Percentiles rank a stretch among this genome's conserved stretches.
phyloP scores from a whole-genome alignment of 2,888 invertebrate species.

The Autographa gamma region DNA sequence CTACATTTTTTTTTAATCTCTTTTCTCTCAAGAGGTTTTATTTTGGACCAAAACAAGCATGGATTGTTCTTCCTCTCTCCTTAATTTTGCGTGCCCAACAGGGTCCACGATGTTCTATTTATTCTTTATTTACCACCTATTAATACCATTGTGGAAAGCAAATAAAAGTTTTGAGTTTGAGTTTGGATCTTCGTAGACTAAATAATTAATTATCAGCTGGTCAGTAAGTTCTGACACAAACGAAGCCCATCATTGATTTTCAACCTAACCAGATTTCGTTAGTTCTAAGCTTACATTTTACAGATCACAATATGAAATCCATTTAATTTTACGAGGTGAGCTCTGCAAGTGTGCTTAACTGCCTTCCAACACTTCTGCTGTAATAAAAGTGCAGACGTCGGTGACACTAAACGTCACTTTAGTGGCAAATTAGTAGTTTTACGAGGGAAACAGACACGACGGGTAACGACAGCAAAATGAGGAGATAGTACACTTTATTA shows the following conservation, averaged over 20 bases:
- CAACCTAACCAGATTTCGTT: neutral
- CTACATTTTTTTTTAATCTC: too few relatives aligned
- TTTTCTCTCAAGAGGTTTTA: too few relatives aligned
- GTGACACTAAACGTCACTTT: conserved; percentile 30
- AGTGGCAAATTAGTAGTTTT: conserved; percentile 33
- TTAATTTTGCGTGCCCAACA: too few relatives aligned
- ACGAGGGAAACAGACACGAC: conserved; percentile 38
- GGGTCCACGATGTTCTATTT: too few relatives aligned
- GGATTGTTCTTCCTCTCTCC: too few relatives aligned
- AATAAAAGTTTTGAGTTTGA: too few relatives aligned
- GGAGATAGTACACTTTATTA: neutral
- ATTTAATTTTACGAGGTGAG: conserved; percentile 18
- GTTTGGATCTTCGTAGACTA: too few relatives aligned
- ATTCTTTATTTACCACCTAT: too few relatives aligned
- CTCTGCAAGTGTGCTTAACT: conserved; percentile 14
- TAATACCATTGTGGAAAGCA: too few relatives aligned
- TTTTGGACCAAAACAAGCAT: too few relatives aligned
- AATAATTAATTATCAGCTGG: too few relatives aligned
- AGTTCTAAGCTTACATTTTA: neutral
- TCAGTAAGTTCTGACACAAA: too few relatives aligned
- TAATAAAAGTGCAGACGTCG: conserved; percentile 31
- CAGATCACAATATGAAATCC: conserved; percentile 1
- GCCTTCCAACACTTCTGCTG: conserved; percentile 23
- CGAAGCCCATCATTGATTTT: neutral
- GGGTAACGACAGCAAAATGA: conserved; percentile 2